A percentile compares a stretch with the other conserved stretches of the same genome.
phyloP scores from a whole-genome alignment of 2,888 invertebrate species.

The Drosophila meridiana region DNA sequence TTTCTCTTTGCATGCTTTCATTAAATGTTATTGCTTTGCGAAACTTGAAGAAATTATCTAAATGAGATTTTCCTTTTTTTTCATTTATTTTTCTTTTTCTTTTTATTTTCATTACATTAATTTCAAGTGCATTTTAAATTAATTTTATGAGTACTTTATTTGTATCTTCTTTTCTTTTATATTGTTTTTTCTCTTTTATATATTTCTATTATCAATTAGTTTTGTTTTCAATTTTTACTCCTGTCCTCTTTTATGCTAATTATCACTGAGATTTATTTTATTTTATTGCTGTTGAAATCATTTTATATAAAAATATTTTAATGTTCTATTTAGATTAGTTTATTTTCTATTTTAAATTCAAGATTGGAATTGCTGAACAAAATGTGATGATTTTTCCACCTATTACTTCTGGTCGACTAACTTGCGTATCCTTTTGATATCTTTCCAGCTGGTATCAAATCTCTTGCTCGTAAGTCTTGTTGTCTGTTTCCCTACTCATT shows the following conservation, averaged over 20 bases:
- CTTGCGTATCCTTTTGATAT: background rate
- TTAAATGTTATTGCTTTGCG: background rate
- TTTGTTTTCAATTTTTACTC: background rate
- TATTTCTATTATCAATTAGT: background rate
- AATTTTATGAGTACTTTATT: background rate
- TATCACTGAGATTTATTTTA: background rate
- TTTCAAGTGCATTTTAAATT: background rate
- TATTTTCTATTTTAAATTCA: too few relatives aligned
- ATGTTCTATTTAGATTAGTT: background rate
- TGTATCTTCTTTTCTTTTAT: too few relatives aligned
- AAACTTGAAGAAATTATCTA: constrained; percentile 9
- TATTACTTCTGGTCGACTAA: background rate
- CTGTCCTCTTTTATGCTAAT: background rate
- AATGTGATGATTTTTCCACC: background rate
- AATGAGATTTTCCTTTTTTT: background rate
- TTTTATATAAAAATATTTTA: background rate
- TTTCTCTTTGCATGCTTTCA: background rate
- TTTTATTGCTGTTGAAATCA: background rate
- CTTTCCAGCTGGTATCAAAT: background rate
- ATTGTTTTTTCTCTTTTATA: background rate
- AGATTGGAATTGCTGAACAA: background rate
- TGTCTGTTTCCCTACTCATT: background rate
- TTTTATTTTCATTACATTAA: background rate
- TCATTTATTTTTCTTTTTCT: background rate
- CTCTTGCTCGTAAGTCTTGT: too few relatives aligned